These are phyloP conservation scores for Chionodraco myersi DNA, from an alignment of 2,113 vertebrate species.

Conservation along the genomic window DNA sequence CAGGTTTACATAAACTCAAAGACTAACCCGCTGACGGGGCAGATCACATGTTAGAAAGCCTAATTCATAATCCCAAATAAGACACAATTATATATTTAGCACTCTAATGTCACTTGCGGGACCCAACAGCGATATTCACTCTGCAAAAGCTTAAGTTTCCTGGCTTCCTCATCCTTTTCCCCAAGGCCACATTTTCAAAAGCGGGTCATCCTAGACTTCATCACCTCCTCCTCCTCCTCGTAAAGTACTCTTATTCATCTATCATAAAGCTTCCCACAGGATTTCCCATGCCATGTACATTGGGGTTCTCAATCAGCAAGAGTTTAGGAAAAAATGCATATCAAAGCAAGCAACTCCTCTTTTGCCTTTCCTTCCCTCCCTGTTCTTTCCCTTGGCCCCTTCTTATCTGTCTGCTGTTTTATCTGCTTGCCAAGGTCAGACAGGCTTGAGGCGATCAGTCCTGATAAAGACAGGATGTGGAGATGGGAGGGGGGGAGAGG, in stretches of 20 bases:
- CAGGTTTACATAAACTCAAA: not conserved
- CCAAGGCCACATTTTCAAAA: slow-evolving; percentile 81
- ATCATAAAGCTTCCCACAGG: slow-evolving; percentile 80
- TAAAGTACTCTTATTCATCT: slow-evolving; percentile 73
- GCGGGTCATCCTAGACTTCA: slow-evolving; percentile 78
- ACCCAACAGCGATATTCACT: slow-evolving; percentile 49
- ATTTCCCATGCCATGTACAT: slow-evolving; percentile 74
- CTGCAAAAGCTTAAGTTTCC: slow-evolving; percentile 72
- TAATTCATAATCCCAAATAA: slow-evolving; percentile 65
- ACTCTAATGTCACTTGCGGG: slow-evolving; percentile 48
- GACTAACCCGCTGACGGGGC: slow-evolving; percentile 22
- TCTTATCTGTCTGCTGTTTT: slow-evolving; percentile 75
- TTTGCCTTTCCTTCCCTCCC: slow-evolving; percentile 11
- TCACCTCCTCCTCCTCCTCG: slow-evolving; percentile 55
- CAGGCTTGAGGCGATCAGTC: slow-evolving; percentile 75
- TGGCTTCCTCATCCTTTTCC: slow-evolving; percentile 65
- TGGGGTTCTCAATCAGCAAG: slow-evolving; percentile 63
- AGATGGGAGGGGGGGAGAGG: slow-evolving; percentile 17
- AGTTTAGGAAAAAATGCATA: slow-evolving; percentile 65
- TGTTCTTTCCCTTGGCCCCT: slow-evolving; percentile 15
- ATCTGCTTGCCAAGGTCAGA: slow-evolving; percentile 82
- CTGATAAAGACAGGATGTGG: slow-evolving; percentile 74
- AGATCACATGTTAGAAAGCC: slow-evolving; percentile 31
- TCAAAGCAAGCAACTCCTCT: slow-evolving; percentile 37
- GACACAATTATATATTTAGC: slow-evolving; percentile 76